Percentiles rank a stretch among this genome's conserved stretches.
phyloP scores from a whole-genome alignment of 2,888 invertebrate genomes.

The Leptinotarsa tumamoca region DNA sequence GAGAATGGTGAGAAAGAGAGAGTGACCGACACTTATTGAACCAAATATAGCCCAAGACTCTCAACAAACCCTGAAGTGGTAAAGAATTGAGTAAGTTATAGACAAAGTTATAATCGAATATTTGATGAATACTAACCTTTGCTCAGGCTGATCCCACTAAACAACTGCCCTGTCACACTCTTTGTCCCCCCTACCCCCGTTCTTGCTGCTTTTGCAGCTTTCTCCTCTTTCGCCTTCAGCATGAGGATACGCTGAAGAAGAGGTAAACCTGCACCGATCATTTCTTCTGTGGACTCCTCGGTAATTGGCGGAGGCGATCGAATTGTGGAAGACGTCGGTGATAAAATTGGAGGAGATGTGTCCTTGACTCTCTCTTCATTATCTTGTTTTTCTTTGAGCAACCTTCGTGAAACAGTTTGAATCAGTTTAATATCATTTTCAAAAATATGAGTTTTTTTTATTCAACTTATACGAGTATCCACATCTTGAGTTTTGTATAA shows the following conservation, averaged over 20 bases:
- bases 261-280: constrained; percentile 79
- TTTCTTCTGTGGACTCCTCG: constrained; percentile 67
- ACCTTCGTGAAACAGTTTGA: constrained; percentile 58
- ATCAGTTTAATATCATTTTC: not conserved
- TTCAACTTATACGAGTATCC: too few species aligned
- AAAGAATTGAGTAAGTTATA: too few species aligned
- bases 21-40: too few species aligned
- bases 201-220: constrained; percentile 51
- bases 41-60: too few species aligned
- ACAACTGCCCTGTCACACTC: constrained; percentile 47
- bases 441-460: not conserved
- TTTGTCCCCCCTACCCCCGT: constrained; percentile 46
- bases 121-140: constrained; percentile 37
- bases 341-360: constrained; percentile 68
- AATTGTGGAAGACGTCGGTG: constrained; percentile 72
- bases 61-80: too few species aligned
- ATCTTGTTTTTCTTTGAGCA: constrained; percentile 87
- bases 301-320: constrained; percentile 68
- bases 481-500: too few species aligned
- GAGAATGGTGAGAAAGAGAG: too few species aligned
- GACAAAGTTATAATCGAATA: not conserved
- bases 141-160: constrained; percentile 46
- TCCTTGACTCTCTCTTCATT: constrained; percentile 71
- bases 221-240: constrained; percentile 81
- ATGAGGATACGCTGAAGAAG: constrained; percentile 80